These are phyloP conservation scores for Trypoxylon attenuatum DNA, from an alignment of 2,888 invertebrate species.

Conservation along the genomic window DNA sequence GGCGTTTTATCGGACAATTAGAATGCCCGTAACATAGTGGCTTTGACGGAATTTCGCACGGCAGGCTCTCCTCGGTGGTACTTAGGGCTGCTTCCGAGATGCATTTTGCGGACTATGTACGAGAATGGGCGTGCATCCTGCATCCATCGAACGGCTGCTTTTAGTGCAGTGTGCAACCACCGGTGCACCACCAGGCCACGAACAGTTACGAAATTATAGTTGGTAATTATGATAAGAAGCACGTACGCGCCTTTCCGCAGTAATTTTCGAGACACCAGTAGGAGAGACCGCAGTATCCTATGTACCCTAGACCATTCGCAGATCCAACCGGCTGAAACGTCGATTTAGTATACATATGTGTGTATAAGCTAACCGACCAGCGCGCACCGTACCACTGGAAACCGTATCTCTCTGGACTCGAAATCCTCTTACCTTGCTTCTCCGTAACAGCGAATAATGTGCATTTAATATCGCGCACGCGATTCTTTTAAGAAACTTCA, in stretches of 20 bases:
- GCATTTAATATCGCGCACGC: too few species aligned
- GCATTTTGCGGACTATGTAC: constrained; percentile 48
- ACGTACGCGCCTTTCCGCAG: constrained; percentile 23
- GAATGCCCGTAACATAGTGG: constrained; percentile 24
- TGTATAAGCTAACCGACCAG: neutral
- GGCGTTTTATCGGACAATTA: constrained; percentile 45
- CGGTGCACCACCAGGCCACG: constrained; percentile 21
- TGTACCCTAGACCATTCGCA: too few species aligned
- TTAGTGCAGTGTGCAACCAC: constrained; percentile 40
- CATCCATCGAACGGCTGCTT: constrained; percentile 51
- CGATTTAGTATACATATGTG: neutral
- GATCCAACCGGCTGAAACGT: neutral
- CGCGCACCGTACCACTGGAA: too few species aligned
- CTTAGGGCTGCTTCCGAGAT: constrained; percentile 40
- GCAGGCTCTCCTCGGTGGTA: constrained; percentile 35
- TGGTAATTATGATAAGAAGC: constrained; percentile 43
- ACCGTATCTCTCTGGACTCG: too few species aligned
- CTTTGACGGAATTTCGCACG: constrained; percentile 40
- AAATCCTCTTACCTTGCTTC: too few species aligned
- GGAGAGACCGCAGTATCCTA: too few species aligned
- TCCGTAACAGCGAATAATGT: too few species aligned
- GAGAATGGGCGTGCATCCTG: constrained; percentile 43
- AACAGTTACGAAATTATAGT: constrained; percentile 42
- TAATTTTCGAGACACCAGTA: constrained; percentile 29
- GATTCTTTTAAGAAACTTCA: too few species aligned